These are phyloP conservation scores for Spodoptera frugiperda DNA, from an alignment of 1,140 invertebrate species.

Conservation along the genomic window DNA sequence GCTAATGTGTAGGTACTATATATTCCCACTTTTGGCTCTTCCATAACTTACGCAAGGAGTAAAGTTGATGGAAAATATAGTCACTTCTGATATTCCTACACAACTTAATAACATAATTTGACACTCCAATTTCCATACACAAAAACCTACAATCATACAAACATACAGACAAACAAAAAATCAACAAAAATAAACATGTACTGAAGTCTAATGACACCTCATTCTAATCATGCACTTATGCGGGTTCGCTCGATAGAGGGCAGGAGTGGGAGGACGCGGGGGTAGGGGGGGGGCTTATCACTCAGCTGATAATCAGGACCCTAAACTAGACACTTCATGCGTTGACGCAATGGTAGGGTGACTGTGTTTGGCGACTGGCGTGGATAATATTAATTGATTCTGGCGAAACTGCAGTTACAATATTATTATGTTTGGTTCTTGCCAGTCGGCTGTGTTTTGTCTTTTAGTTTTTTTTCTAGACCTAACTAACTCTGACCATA, in stretches of 20 bases:
- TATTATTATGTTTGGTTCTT: too few species aligned
- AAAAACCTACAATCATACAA: neutral
- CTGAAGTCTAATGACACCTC: conserved; percentile 19
- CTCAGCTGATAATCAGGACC: conserved; percentile 64
- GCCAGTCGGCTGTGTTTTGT: too few species aligned
- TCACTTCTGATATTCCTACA: too few species aligned
- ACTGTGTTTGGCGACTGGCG: neutral
- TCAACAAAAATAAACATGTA: conserved; percentile 5
- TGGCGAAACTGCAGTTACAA: neutral
- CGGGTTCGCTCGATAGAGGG: conserved; percentile 44
- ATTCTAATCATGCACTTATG: conserved; percentile 47
- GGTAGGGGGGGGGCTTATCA: conserved; percentile 55
- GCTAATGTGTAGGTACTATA: too few species aligned
- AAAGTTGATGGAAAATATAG: too few species aligned
- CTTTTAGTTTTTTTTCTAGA: too few species aligned
- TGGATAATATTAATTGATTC: too few species aligned
- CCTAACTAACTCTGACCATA: too few species aligned
- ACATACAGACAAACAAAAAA: conserved; percentile 1
- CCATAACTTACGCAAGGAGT: too few species aligned
- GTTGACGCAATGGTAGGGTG: conserved; percentile 60
- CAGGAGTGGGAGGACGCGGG: conserved; percentile 28
- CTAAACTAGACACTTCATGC: conserved; percentile 57
- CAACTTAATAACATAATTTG: neutral
- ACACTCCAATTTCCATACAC: neutral
- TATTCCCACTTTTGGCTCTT: too few species aligned